Percentiles rank a stretch among this genome's conserved stretches.
These are phyloP conservation scores for Drosophila borborema DNA, from an alignment of 2,888 invertebrate genomes.

Conservation along the genomic window DNA sequence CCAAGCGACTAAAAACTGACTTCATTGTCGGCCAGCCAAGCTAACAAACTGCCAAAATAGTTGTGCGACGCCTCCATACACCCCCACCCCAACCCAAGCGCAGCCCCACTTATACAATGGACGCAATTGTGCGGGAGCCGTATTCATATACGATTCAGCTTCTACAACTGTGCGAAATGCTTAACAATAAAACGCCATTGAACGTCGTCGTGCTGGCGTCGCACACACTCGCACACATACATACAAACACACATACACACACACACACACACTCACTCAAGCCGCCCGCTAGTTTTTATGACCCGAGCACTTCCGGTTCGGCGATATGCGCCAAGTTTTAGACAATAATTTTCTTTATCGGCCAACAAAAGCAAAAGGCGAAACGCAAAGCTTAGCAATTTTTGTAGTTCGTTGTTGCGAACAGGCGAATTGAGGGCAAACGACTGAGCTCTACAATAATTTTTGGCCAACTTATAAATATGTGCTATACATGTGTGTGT, in stretches of 20 bases:
- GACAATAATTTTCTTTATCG: constrained; percentile 77
- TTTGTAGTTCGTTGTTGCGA: constrained; percentile 8
- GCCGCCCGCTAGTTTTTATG: constrained; percentile 76
- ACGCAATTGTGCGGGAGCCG: constrained; percentile 5
- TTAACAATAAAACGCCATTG: constrained; percentile 75
- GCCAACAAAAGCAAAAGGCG: constrained; percentile 64
- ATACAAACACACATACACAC: constrained; percentile 10
- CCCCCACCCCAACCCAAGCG: not conserved
- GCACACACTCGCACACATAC: constrained; percentile 22
- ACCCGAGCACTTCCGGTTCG: constrained; percentile 73
- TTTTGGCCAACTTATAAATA: constrained; percentile 66
- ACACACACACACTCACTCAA: constrained; percentile 11
- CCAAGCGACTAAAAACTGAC: constrained; percentile 72
- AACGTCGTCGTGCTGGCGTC: constrained; percentile 68
- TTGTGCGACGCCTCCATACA: constrained; percentile 20
- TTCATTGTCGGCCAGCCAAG: constrained; percentile 76
- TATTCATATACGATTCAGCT: constrained; percentile 52
- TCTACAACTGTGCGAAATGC: constrained; percentile 70
- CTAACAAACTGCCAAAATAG: constrained; percentile 77
- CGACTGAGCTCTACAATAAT: constrained; percentile 31
- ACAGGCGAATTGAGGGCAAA: constrained; percentile 10
- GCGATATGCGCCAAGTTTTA: constrained; percentile 79
- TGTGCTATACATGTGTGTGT: constrained; percentile 11
- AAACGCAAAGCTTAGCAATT: constrained; percentile 73
- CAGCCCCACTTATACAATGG: constrained; percentile 1